phyloP scores from a whole-genome alignment of 2,113 vertebrate species.

The Eulemur rufifrons region DNA sequence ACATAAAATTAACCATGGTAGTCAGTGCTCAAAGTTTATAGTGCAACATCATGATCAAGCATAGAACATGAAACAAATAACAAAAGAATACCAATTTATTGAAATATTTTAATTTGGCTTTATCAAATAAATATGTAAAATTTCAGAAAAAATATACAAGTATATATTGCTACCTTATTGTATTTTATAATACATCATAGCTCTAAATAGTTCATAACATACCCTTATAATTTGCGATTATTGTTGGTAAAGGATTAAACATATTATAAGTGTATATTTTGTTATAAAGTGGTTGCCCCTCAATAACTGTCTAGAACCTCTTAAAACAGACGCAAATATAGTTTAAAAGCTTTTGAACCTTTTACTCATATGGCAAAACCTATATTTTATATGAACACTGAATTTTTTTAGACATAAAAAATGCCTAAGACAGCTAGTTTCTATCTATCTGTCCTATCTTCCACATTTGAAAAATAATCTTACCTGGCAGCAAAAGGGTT shows the following conservation, averaged over 20 bases:
- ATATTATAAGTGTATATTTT: neutral
- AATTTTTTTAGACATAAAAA: neutral
- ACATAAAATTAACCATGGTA: neutral
- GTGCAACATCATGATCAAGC: neutral
- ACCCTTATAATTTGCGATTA: neutral
- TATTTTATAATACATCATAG: neutral
- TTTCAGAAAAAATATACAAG: neutral
- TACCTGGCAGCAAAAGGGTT: slow-evolving; percentile 57
- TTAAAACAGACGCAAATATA: neutral
- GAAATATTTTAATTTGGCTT: neutral
- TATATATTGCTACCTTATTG: neutral
- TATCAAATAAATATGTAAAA: neutral
- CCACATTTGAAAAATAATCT: slow-evolving; percentile 71
- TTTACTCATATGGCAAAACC: neutral
- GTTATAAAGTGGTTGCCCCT: neutral
- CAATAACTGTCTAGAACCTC: neutral
- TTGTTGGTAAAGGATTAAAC: neutral
- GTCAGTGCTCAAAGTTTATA: neutral
- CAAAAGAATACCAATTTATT: neutral
- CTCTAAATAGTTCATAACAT: neutral
- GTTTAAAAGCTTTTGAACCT: neutral
- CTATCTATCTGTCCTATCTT: neutral
- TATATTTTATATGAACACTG: neutral
- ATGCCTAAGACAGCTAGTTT: slow-evolving; percentile 3
- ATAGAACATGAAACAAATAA: neutral